Percentiles rank a stretch among this genome's conserved stretches.
phyloP scores from a whole-genome alignment of 2,888 invertebrate species.

The Slavum lentiscoides region DNA sequence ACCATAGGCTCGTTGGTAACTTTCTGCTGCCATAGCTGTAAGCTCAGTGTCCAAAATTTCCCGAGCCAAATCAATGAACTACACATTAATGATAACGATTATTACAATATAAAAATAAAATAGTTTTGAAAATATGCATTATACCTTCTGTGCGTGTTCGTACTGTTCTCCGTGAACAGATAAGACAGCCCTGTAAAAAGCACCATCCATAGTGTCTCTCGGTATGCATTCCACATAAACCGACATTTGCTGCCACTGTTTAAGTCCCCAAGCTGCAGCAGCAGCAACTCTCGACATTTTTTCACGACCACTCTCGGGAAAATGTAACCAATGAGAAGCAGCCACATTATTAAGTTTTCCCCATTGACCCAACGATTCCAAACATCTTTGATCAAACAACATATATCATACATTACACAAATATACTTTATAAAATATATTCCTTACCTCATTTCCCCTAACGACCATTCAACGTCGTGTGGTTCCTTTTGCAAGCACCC shows the following conservation, averaged over 20 bases:
- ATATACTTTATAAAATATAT: neutral
- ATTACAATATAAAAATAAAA: conserved; percentile 7
- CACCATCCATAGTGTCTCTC: conserved; percentile 90
- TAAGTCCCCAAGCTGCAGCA: conserved; percentile 94
- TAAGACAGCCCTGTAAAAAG: conserved; percentile 92
- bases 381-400: conserved; percentile 61
- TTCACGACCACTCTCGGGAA: conserved; percentile 64
- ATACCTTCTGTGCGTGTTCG: conserved; percentile 58
- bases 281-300: conserved; percentile 87
- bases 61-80: conserved; percentile 87
- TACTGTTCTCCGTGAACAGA: conserved; percentile 82
- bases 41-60: conserved; percentile 94
- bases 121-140: conserved; percentile 30
- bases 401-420: neutral
- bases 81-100: conserved; percentile 57
- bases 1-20: conserved; percentile 91
- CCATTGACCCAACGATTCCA: conserved; percentile 98
- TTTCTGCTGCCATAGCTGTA: conserved; percentile 95
- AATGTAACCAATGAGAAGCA: conserved; percentile 71
- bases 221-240: conserved; percentile 88
- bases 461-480: conserved; percentile 75
- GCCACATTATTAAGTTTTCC: conserved; percentile 80
- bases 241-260: conserved; percentile 92
- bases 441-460: conserved; percentile 86
- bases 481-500: conserved; percentile 71